Evolutionary conservation across 1,140 invertebrate genomes (phyloP), one percentile per base, ranked within the genome.

Genomic region (Stegodyphus dumicola): DNA sequence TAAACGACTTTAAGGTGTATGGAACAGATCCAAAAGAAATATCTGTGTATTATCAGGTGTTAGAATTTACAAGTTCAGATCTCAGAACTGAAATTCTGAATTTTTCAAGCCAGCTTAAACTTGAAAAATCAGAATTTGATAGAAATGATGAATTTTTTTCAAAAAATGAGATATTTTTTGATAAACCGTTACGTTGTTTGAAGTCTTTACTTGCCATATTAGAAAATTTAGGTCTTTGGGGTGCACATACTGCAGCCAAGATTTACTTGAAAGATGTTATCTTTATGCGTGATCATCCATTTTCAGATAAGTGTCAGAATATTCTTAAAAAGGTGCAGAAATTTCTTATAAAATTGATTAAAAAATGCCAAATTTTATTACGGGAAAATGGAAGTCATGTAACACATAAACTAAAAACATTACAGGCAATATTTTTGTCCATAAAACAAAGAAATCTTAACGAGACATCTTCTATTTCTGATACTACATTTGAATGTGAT

Each of bases 1-100:
- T 96, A 87, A 93, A 95, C 51, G 94, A 95, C 9, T 91, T 95
- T 87, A 92, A 96, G 89, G 92, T 94, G 89, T 94, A 92, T 88
- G 88, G 90, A 9, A 91, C 91, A n/a, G 89, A 89, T 18, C 91
- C 91, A 5, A 89, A 89, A 80, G 91, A 93, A 64, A 90, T 7
- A 64, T 15, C 85, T 53, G 15, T 79, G 7, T 4, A 56, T 6
- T 87, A 75, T 85, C 6, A 52, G 7, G 53, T 1, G 6, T 86
- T 53, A 48, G 70, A 33, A 33, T 33, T 33, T 33, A 3, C 33
- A 33, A 33, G 33, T 33, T 33, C 33, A 33, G 33, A 3, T 33
- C 33, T 33, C 33, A 33, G 3, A 33, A 33, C 33, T 33, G 33
- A 33, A 33, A 33, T 33, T 33, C 33, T 33, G 33, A 3, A 33